Evolutionary conservation across 2,888 invertebrate species (phyloP).

Genomic region (Tricholauxania praeusta): DNA sequence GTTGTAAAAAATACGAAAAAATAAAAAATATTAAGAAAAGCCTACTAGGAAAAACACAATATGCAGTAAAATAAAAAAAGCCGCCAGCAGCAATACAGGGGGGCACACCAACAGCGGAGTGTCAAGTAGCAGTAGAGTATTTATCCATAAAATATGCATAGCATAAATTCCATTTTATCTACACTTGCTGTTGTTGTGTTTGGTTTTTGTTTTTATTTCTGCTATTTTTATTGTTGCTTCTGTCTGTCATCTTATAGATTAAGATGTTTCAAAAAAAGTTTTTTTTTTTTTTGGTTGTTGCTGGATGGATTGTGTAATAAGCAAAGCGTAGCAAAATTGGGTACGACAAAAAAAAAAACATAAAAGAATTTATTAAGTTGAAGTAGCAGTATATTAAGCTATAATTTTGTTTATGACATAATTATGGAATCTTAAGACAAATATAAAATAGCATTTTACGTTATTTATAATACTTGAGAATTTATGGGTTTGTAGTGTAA

Average conservation of each 20-base stretch:
- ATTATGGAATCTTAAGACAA: constrained; percentile 5
- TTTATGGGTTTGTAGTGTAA: too few relatives aligned
- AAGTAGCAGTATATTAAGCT: too few relatives aligned
- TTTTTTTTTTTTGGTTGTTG: background rate
- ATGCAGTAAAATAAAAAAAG: background rate
- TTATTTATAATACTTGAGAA: too few relatives aligned
- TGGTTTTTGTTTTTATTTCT: background rate
- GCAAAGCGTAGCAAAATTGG: background rate
- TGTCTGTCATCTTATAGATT: constrained; percentile 20
- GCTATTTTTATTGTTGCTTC: background rate
- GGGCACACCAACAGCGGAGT: background rate
- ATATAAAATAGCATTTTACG: too few relatives aligned
- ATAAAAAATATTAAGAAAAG: background rate
- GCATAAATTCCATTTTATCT: constrained; percentile 25
- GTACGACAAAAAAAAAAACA: background rate
- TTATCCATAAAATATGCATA: constrained; percentile 32
- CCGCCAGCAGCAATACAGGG: constrained; percentile 12
- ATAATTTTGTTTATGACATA: constrained; percentile 24
- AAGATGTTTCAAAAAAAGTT: background rate
- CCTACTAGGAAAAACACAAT: background rate
- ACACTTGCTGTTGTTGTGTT: background rate
- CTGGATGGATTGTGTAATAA: background rate
- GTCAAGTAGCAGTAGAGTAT: background rate
- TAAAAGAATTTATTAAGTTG: constrained; percentile 14
- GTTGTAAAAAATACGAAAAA: background rate